Evolutionary conservation across 2,888 invertebrate species (phyloP).

Genomic region (Drosophila bunnanda): DNA sequence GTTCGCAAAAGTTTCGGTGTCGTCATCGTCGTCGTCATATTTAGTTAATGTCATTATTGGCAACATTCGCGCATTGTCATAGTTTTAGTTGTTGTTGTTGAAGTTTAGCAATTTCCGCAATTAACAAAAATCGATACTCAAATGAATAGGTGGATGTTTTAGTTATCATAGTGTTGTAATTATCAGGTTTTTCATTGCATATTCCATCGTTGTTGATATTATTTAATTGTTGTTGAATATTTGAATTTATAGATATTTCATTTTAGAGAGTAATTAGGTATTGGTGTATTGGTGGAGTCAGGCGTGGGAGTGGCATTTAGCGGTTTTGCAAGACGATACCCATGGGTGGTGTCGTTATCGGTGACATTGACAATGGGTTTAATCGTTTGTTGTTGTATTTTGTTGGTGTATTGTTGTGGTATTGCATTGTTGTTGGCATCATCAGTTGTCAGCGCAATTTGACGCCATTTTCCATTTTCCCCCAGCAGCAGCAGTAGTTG

Average conservation of each 20-base stretch:
- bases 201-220: neutral
- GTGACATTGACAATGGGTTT: slow-evolving; percentile 70
- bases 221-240: neutral
- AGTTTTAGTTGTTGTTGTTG: slow-evolving; percentile 36
- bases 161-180: neutral
- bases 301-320: slow-evolving; percentile 7
- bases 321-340: neutral
- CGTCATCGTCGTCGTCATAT: slow-evolving; percentile 26
- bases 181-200: neutral
- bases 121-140: slow-evolving; percentile 3
- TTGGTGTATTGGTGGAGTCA: neutral
- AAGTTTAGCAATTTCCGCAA: neutral
- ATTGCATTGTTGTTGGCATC: slow-evolving; percentile 61
- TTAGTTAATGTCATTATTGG: slow-evolving; percentile 60
- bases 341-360: slow-evolving; percentile 49
- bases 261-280: slow-evolving; percentile 3
- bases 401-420: slow-evolving; percentile 48
- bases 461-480: slow-evolving; percentile 81
- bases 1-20: slow-evolving; percentile 28
- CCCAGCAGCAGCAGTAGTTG: slow-evolving; percentile 39
- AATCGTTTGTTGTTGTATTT: slow-evolving; percentile 44
- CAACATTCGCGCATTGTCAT: slow-evolving; percentile 43
- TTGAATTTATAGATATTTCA: slow-evolving; percentile 11
- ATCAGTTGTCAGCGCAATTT: slow-evolving; percentile 83
- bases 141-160: neutral